Percentiles rank a stretch among this genome's conserved stretches.
Evolutionary conservation across 1,140 invertebrate species (phyloP).

Genomic region (Plodia interpunctella): DNA sequence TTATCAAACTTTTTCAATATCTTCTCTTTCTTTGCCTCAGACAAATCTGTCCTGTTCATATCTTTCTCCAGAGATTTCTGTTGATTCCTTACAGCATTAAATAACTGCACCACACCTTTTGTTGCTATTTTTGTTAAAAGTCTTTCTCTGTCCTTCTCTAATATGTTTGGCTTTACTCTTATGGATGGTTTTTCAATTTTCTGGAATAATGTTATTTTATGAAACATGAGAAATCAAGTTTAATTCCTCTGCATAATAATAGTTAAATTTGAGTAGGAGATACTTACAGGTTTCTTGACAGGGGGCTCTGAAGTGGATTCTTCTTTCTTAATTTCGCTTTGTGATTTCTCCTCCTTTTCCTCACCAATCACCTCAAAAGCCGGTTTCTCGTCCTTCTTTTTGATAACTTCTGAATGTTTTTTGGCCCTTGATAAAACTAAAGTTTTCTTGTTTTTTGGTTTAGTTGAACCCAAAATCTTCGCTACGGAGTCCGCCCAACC

Average conservation of each 20-base stretch:
- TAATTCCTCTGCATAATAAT: too few relatives aligned
- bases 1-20: constrained; percentile 90
- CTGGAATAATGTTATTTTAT: constrained; percentile 53
- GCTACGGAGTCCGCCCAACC: constrained; percentile 85
- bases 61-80: constrained; percentile 87
- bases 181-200: constrained; percentile 81
- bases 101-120: constrained; percentile 93
- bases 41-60: constrained; percentile 83
- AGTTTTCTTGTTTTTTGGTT: constrained; percentile 85
- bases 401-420: constrained; percentile 78
- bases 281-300: constrained; percentile 66
- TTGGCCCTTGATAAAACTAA: constrained; percentile 86
- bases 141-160: constrained; percentile 85
- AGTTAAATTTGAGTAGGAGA: too few relatives aligned
- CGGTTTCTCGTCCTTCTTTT: constrained; percentile 71
- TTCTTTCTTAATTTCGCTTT: constrained; percentile 59
- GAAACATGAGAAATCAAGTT: too few relatives aligned
- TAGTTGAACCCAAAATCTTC: constrained; percentile 85
- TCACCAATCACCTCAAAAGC: constrained; percentile 76
- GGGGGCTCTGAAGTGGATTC: constrained; percentile 42
- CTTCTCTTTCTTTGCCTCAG: constrained; percentile 89
- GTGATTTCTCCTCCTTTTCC: constrained; percentile 55
- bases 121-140: constrained; percentile 90
- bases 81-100: constrained; percentile 92
- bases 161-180: constrained; percentile 85